Evolutionary conservation across 2,888 invertebrate species (phyloP).

Genomic region (Gymnocheta viridis): DNA sequence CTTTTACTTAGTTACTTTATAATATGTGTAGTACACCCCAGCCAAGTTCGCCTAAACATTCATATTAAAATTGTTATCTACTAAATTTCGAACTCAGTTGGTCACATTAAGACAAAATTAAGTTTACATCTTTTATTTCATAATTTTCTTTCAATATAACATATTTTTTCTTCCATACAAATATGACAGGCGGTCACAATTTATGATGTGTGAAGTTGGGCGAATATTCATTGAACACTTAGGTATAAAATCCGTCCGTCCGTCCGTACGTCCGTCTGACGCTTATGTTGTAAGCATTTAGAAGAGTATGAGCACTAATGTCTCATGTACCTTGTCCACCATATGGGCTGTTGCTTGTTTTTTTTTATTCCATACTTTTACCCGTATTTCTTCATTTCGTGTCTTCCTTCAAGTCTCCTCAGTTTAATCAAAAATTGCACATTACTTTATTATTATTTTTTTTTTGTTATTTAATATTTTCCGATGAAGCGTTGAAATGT

Average conservation of each 20-base stretch:
- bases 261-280: conserved; percentile 31
- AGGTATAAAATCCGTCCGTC: neutral
- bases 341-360: conserved; percentile 48
- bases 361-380: conserved; percentile 1
- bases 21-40: too few relatives aligned
- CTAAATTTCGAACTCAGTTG: too few relatives aligned
- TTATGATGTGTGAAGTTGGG: conserved; percentile 73
- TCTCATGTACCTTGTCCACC: conserved; percentile 52
- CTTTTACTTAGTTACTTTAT: too few relatives aligned
- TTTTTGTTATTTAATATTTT: conserved; percentile 9
- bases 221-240: conserved; percentile 70
- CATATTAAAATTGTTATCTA: too few relatives aligned
- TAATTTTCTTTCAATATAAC: conserved; percentile 38
- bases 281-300: conserved; percentile 42
- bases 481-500: conserved; percentile 69
- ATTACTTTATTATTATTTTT: conserved; percentile 39
- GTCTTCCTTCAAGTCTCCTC: conserved; percentile 31
- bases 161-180: conserved; percentile 40
- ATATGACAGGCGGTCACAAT: conserved; percentile 72
- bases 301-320: conserved; percentile 20
- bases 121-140: neutral
- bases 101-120: conserved; percentile 20
- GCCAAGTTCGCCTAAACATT: too few relatives aligned
- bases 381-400: conserved; percentile 4
- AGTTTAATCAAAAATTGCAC: conserved; percentile 67